A percentile compares a stretch with the other conserved stretches of the same genome.
These are phyloP conservation scores for honey bee (Apis mellifera) DNA, from an alignment of 1,140 invertebrate genomes.

Conservation along the genomic window Amel_HAv3.1 CM009937.2:11902501-11903000, in stretches of 20 bases:
- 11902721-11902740: conserved; percentile 22
- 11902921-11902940: neutral
- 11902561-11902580: conserved; percentile 22
- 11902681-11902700: neutral
- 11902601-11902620: neutral
- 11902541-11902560: neutral
- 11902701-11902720: conserved; percentile 1
- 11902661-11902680: fast-evolving
- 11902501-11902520: neutral
- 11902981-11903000: conserved; percentile 65
- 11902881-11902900: conserved; percentile 66
- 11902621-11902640: neutral
- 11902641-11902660: too few relatives aligned
- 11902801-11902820: conserved; percentile 49
- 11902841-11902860: conserved; percentile 61
- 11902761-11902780: too few relatives aligned
- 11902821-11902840: conserved; percentile 56
- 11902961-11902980: conserved; percentile 69
- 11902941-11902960: conserved; percentile 70
- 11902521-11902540: conserved; percentile 29
- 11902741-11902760: conserved; percentile 23
- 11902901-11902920: conserved; percentile 60
- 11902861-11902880: conserved; percentile 63
- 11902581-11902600: conserved; percentile 51
- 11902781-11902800: conserved; percentile 21